A percentile compares a stretch with the other conserved stretches of the same genome.
Evolutionary conservation across 2,797 vertebrate genomes (phyloP).

Genomic region (Thaleichthys pacificus): DNA sequence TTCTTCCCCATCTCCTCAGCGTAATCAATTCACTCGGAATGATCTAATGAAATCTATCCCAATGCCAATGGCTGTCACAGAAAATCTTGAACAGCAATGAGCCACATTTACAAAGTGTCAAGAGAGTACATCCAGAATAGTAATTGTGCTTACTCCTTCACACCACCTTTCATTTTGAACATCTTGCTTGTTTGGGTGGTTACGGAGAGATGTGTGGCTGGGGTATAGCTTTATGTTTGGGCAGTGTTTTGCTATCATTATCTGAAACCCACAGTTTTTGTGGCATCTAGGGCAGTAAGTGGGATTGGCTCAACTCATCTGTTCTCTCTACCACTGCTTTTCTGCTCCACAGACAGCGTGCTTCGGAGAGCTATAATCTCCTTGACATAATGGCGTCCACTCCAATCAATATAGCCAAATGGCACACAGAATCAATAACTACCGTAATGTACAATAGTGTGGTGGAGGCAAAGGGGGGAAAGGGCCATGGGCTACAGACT

Average conservation of each 20-base stretch:
- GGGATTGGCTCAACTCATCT: slow-evolving; percentile 52
- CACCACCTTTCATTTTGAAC: slow-evolving; percentile 18
- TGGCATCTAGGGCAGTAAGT: slow-evolving; percentile 51
- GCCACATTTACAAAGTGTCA: slow-evolving; percentile 40
- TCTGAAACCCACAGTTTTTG: slow-evolving; percentile 45
- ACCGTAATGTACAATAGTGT: slow-evolving; percentile 57
- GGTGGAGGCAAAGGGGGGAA: slow-evolving; percentile 33
- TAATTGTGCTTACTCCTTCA: slow-evolving; percentile 40
- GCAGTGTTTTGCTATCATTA: slow-evolving; percentile 4
- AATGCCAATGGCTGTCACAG: slow-evolving; percentile 49
- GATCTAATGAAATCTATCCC: slow-evolving; percentile 61
- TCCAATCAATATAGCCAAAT: slow-evolving; percentile 73
- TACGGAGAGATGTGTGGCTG: slow-evolving; percentile 22
- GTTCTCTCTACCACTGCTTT: slow-evolving; percentile 58
- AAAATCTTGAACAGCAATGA: slow-evolving; percentile 55
- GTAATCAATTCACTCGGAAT: slow-evolving; percentile 55
- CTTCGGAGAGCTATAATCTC: slow-evolving; percentile 65
- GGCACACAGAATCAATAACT: slow-evolving; percentile 61
- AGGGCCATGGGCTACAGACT: slow-evolving; percentile 25
- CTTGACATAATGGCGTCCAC: slow-evolving; percentile 69
- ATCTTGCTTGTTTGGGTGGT: slow-evolving; percentile 30
- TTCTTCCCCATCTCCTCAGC: slow-evolving; percentile 15
- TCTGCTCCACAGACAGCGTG: slow-evolving; percentile 49
- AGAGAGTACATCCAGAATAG: slow-evolving; percentile 26
- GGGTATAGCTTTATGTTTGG: slow-evolving; percentile 16